phyloP scores from a whole-genome alignment of 1,140 invertebrate genomes.

The Bacillus rossius region DNA sequence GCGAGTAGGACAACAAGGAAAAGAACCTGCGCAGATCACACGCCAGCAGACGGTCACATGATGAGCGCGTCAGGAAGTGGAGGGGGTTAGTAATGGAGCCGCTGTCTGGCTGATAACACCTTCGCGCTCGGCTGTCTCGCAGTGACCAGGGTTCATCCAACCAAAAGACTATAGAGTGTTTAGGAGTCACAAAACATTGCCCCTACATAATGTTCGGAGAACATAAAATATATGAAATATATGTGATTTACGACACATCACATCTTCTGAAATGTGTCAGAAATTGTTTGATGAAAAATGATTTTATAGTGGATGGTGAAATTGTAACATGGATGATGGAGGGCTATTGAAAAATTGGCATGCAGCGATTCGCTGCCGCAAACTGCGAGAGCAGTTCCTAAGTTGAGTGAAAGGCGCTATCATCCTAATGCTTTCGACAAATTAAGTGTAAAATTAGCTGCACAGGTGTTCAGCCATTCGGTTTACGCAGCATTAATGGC shows the following conservation, averaged over 20 bases:
- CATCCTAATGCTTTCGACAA: slow-evolving; percentile 22
- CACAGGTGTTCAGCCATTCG: slow-evolving; percentile 26
- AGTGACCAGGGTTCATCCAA: slow-evolving; percentile 18
- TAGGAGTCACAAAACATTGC: neutral
- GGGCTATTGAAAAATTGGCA: neutral
- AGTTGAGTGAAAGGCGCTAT: slow-evolving; percentile 19
- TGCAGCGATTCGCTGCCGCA: neutral
- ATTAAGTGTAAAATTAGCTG: slow-evolving; percentile 26
- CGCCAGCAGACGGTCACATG: no score
- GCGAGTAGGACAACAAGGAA: no score
- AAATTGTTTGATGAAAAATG: slow-evolving; percentile 10
- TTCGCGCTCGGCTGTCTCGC: no score
- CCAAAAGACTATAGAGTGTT: neutral
- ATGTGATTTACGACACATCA: slow-evolving; percentile 2
- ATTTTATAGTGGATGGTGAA: no score
- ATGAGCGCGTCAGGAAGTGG: no score
- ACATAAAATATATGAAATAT: neutral
- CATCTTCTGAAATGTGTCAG: slow-evolving; percentile 14
- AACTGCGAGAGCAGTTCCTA: slow-evolving; percentile 7
- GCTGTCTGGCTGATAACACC: no score
- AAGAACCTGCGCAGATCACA: no score
- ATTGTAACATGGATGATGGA: neutral
- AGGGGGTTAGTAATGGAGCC: no score
- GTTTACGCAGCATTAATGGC: slow-evolving; percentile 24
- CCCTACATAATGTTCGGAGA: neutral